Base-by-base conservation (phyloP, 2,888 invertebrate species). In the Andricus curvator region DNA sequence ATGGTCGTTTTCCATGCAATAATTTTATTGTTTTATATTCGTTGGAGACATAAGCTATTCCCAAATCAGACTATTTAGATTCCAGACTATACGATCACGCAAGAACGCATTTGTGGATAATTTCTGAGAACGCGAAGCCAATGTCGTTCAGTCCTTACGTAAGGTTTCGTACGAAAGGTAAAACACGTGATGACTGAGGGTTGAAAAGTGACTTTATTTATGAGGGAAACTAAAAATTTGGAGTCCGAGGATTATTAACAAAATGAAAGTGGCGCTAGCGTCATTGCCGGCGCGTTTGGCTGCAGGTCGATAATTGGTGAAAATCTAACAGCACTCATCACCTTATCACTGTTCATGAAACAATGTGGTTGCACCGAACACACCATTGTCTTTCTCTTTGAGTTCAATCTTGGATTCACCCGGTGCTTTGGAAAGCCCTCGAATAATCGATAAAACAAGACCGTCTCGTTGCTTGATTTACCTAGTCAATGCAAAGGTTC, bases 401-500 rank as follows among this genome's bases (percentile, higher is more conserved):
- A 33, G 56, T 37, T 56, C 74, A 74, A 74, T 74, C 74, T 74
- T 56, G 74, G 74, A 74, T 74, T 51, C 56, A 74, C 56, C 56
- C 56, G 56, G 56, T 56, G 74, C 56, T 74, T 56, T 11, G 11
- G 33, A 74, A 74, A 56, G 74, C 56, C n/a, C 20, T 25, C 37
- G 56, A 74, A 37, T 74, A 74, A 74, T 74, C 74, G 56, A 74
- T 74, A 74, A 51, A 74, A 74, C 56, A 33, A 51, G 74, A 74
- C 33, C 33, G 15, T 74, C 70, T 74, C 33, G 56, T 74, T 56
- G 37, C 29, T 70, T 70, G 29, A 74, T 74, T 74, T 56, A 74
- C n/a, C 56, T 74, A 56, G 74, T 37, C 56, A 29, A 37, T 17
- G 74, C 74, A 29, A 37, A 33, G 56, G 20, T 74, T 74, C 33